Evolutionary conservation across 2,888 invertebrate genomes (phyloP).

Genomic region (Lumbricus terrestris): DNA sequence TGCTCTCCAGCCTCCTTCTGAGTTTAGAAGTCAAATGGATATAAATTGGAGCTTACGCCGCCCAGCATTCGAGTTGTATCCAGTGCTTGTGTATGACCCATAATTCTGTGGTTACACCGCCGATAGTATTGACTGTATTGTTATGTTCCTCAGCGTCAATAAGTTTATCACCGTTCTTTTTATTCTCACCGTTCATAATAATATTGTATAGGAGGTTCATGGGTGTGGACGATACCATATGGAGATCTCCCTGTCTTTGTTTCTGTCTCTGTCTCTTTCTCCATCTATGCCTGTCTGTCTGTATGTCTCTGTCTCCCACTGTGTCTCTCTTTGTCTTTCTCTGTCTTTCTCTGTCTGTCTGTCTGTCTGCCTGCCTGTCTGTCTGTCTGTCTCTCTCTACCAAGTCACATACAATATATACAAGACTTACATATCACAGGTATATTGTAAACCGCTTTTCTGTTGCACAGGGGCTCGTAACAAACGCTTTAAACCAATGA

Average conservation of each 20-base stretch:
- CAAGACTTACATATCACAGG: no score
- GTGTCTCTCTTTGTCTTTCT: no score
- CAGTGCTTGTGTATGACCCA: neutral
- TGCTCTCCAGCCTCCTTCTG: neutral
- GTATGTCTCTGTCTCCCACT: no score
- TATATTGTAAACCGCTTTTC: neutral
- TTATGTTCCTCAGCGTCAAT: neutral
- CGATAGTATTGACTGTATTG: neutral
- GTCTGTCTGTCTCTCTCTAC: no score
- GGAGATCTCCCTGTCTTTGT: no score
- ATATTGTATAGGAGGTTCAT: no score
- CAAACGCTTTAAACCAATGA: neutral
- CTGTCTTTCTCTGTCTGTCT: no score
- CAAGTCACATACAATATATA: no score
- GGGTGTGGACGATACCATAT: neutral
- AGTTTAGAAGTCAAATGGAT: neutral
- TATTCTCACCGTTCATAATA: neutral
- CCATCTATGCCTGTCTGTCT: no score
- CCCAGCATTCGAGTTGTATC: neutral
- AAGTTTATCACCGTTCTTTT: neutral
- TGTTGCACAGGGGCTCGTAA: neutral
- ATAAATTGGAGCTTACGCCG: neutral
- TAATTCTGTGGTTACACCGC: neutral
- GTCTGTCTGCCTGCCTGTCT: no score
- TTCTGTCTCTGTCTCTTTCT: no score